Evolutionary conservation across 2,888 invertebrate genomes (phyloP).

Genomic region (Athetis lepigone): DNA sequence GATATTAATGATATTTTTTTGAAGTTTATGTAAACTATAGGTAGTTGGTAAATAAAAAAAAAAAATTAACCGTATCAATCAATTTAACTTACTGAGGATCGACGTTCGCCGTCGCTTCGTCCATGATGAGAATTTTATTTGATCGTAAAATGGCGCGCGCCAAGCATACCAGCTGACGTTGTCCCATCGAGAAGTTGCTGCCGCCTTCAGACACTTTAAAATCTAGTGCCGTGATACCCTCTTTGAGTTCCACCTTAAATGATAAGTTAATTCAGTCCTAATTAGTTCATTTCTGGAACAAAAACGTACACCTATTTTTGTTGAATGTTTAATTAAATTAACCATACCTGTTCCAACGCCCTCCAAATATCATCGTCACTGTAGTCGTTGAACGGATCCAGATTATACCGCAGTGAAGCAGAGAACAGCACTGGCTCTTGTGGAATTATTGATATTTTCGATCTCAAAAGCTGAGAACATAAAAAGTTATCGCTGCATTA

Average conservation of each 20-base stretch:
- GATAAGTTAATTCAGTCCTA: slow-evolving; percentile 34
- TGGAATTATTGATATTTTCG: slow-evolving; percentile 93
- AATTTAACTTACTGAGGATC: slow-evolving; percentile 90
- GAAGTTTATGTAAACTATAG: background rate
- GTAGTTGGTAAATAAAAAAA: background rate
- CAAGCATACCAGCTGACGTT: slow-evolving; percentile 94
- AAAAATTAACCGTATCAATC: background rate
- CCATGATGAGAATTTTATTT: slow-evolving; percentile 93
- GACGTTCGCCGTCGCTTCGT: slow-evolving; percentile 91
- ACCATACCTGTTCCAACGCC: slow-evolving; percentile 91
- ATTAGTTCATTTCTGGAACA: slow-evolving; percentile 33
- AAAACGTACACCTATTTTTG: background rate
- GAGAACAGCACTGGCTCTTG: slow-evolving; percentile 93
- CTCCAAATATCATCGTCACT: slow-evolving; percentile 92
- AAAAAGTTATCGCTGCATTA: slow-evolving; percentile 47
- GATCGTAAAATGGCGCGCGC: slow-evolving; percentile 94
- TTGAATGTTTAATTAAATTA: slow-evolving; percentile 31
- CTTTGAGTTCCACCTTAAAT: slow-evolving; percentile 93
- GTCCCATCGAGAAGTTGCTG: slow-evolving; percentile 94
- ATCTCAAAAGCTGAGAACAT: slow-evolving; percentile 89
- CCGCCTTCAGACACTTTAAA: slow-evolving; percentile 94
- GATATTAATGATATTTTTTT: background rate
- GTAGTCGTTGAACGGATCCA: slow-evolving; percentile 93
- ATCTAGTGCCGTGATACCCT: slow-evolving; percentile 92
- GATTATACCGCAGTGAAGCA: slow-evolving; percentile 92